A percentile compares a stretch with the other conserved stretches of the same genome.
These are phyloP conservation scores for Ginglymostoma cirratum DNA, from an alignment of 2,113 vertebrate species.

Conservation along the genomic window DNA sequence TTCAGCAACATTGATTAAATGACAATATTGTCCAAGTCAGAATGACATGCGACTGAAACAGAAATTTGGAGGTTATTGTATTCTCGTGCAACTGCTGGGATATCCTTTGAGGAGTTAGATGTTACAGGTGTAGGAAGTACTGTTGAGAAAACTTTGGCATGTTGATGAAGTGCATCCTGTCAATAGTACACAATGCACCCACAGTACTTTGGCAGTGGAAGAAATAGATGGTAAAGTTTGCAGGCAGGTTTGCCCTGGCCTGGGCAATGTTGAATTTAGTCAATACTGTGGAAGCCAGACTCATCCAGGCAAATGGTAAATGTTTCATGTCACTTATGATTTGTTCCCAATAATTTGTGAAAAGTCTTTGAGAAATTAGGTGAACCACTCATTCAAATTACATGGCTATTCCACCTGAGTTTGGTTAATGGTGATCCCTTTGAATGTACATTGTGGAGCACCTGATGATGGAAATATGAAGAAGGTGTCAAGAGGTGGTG, in stretches of 20 bases:
- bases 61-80: neutral
- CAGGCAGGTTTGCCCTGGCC: neutral
- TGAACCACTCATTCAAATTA: neutral
- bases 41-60: neutral
- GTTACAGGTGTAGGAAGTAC: neutral
- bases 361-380: neutral
- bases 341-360: neutral
- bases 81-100: neutral
- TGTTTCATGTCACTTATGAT: neutral
- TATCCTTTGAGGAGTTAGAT: neutral
- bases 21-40: neutral
- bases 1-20: neutral
- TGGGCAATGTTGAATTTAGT: neutral
- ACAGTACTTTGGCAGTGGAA: neutral
- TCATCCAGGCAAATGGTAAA: neutral
- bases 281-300: neutral
- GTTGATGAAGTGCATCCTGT: neutral
- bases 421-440: neutral
- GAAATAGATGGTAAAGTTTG: neutral
- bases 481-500: neutral
- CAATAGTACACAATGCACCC: neutral
- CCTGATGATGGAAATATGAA: too few relatives aligned
- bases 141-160: neutral
- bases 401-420: neutral
- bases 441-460: neutral